Percentiles rank a stretch among this genome's conserved stretches.
Conservation (phyloP, 1,140 invertebrate species). For the Tetramorium parvispinum region DNA sequence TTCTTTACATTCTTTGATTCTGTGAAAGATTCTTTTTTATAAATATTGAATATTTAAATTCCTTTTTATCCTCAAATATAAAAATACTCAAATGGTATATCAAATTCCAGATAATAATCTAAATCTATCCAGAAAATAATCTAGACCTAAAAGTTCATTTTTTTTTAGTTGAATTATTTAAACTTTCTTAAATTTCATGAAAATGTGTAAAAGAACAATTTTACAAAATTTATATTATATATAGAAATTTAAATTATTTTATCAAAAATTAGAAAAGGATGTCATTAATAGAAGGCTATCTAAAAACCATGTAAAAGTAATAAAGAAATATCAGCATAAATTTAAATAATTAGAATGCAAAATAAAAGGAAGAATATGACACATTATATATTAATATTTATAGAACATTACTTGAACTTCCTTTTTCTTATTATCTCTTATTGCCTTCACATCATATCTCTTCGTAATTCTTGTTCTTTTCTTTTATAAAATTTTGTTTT, state of each 20-base stretch:
- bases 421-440: not conserved
- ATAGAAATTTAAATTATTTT: conserved; percentile 2
- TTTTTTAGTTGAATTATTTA: not conserved
- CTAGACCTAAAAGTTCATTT: not conserved
- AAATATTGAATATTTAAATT: not conserved
- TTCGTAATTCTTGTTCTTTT: not conserved
- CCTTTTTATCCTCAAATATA: not conserved
- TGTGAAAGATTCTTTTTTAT: not conserved
- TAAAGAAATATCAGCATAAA: not conserved
- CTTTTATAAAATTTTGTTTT: not conserved
- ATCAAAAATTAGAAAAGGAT: not conserved
- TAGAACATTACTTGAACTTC: not conserved
- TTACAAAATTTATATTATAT: not conserved
- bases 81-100: not conserved
- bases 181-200: not conserved
- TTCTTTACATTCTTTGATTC: not conserved
- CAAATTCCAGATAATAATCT: not conserved
- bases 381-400: not conserved
- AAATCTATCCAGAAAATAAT: too few relatives aligned
- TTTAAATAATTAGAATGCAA: not conserved
- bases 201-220: not conserved
- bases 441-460: not conserved
- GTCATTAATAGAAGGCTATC: not conserved
- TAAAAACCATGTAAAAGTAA: not conserved
- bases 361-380: not conserved